Base-by-base conservation (phyloP, 2,888 invertebrate species). In the Scaptomyza polygonia region DNA sequence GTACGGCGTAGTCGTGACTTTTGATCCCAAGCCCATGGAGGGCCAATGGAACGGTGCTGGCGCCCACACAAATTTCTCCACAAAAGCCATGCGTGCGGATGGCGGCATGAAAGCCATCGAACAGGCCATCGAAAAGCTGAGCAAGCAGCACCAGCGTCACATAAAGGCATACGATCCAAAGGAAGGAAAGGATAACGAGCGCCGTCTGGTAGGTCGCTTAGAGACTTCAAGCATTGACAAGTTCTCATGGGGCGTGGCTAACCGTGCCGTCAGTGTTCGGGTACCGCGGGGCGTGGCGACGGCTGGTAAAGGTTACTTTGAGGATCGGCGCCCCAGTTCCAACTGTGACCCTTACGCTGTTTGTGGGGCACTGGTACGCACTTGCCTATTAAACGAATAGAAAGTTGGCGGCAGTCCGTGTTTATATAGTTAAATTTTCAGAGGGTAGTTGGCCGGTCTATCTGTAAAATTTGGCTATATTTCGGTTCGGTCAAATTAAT, bases 41-140 rank as follows among this genome's bases (percentile, higher is more conserved):
- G 91, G 91, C 1, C 95, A 96, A 90, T 98, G 98, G 98, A 98
- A 98, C 91, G 98, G 98, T 0, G 97, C 99, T 42, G 99, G 98
- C 0, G 96, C 96, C 77, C 98, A 98, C 91, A 95, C 96, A 55
- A 98, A 98, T 91, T 97, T 97, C 93, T 97, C 97, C 61, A 97
- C 97, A 0, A 94, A 95, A 79, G 93, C 92, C 12, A 98, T 97
- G 97, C 93, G 98, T 48, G 93, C 94, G 1, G 94, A 95, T 0
- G 94, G 93, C 52, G 95, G 95, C 32, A 94, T 95, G 44, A 91
- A 92, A 63, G 94, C 93, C 67, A 96, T 97, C 67, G 94, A 96
- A 85, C 93, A 93, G 49, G 96, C 96, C 1, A 96, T 97, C 78
- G 94, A 95, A 79, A 95, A 94, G 86, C 91, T 97, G 67, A 94